These are phyloP conservation scores for Cololabis saira DNA, from an alignment of 2,113 vertebrate genomes.

Conservation along the genomic window DNA sequence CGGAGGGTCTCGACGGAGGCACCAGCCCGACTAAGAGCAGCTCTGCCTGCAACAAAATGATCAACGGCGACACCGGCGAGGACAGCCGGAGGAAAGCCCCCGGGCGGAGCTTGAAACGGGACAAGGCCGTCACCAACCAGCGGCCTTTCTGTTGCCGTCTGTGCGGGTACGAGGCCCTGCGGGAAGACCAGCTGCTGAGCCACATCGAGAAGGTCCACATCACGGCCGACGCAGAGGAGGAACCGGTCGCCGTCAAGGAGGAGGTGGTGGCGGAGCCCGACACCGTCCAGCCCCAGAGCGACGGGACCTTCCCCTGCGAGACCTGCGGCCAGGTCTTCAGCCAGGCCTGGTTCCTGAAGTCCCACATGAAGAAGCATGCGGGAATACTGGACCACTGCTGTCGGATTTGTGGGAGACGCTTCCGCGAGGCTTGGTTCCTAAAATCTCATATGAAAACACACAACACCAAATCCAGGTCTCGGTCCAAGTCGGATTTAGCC, in stretches of 20 bases:
- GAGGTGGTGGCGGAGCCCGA: constrained; percentile 73
- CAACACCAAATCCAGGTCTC: constrained; percentile 83
- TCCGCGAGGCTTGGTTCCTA: constrained; percentile 96
- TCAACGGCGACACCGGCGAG: constrained; percentile 80
- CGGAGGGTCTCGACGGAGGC: constrained; percentile 88
- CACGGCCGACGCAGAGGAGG: constrained; percentile 84
- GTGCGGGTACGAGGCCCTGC: constrained; percentile 85
- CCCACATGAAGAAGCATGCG: constrained; percentile 95
- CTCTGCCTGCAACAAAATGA: constrained; percentile 89
- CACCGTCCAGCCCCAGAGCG: constrained; percentile 72
- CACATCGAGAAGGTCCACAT: constrained; percentile 93
- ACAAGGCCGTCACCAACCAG: constrained; percentile 77
- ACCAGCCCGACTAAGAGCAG: constrained; percentile 92
- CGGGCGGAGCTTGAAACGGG: constrained; percentile 87
- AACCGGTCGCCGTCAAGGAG: constrained; percentile 70
- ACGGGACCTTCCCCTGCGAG: constrained; percentile 90
- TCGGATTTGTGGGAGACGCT: constrained; percentile 91
- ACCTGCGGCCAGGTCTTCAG: constrained; percentile 92
- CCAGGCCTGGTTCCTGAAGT: constrained; percentile 95
- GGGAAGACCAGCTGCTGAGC: constrained; percentile 90
- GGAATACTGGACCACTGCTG: constrained; percentile 93
- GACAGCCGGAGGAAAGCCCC: constrained; percentile 85
- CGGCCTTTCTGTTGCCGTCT: constrained; percentile 89
- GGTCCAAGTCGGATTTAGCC: constrained; percentile 79
- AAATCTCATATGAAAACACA: constrained; percentile 98